Conservation (phyloP, 2,888 invertebrate genomes). For the Drosophila multiciliata region DNA sequence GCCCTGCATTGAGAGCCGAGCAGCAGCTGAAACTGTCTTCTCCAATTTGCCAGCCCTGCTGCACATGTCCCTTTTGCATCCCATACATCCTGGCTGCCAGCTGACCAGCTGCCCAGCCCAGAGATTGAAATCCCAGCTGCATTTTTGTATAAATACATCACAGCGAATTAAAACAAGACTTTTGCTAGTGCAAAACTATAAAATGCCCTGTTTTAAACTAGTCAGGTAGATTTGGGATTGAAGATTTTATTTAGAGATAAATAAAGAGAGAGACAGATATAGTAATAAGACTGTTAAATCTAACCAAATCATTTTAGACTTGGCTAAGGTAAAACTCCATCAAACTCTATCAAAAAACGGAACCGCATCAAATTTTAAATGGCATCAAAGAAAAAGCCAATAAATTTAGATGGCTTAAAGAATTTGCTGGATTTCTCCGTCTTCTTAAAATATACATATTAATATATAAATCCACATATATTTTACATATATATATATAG, state of each 20-base stretch:
- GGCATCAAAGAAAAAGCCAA: not conserved
- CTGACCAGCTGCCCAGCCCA: conserved; percentile 16
- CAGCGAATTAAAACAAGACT: conserved; percentile 52
- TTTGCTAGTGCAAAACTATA: not conserved
- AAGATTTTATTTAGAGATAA: too few species aligned
- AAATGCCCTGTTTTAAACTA: not conserved
- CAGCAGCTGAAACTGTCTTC: conserved; percentile 48
- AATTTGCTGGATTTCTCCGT: not conserved
- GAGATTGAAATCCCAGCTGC: conserved; percentile 49
- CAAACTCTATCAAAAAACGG: not conserved
- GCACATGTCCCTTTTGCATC: conserved; percentile 36
- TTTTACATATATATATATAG: too few species aligned
- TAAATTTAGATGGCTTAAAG: not conserved
- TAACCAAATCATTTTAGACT: not conserved
- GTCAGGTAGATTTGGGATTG: not conserved
- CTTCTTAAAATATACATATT: not conserved
- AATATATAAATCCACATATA: not conserved
- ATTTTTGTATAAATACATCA: conserved; percentile 66
- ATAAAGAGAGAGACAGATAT: too few species aligned
- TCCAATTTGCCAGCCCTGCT: conserved; percentile 57
- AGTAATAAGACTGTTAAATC: too few species aligned
- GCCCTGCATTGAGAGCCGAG: conserved; percentile 26
- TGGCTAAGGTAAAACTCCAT: not conserved
- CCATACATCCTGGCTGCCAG: conserved; percentile 15
- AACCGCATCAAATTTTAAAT: not conserved